Evolutionary conservation across 2,888 invertebrate species (phyloP).

Genomic region (Amblyjoppa fuscipennis): DNA sequence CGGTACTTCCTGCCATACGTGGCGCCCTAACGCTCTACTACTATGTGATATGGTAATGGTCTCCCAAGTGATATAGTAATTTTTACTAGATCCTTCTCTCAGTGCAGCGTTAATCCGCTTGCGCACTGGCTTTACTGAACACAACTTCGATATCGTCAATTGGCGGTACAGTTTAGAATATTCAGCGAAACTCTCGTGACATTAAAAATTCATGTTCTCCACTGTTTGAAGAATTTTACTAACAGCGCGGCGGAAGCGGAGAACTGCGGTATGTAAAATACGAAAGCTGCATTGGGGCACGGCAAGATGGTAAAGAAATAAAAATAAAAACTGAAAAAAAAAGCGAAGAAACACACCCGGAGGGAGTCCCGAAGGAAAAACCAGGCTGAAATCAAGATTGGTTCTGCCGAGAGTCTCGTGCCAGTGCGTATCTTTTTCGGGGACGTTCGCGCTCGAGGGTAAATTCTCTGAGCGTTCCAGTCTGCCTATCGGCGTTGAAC

Average conservation of each 20-base stretch:
- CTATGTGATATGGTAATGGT: no score
- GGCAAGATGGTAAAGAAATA: no score
- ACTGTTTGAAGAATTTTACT: slow-evolving; percentile 6
- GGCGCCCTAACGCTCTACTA: no score
- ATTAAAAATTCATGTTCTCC: background rate
- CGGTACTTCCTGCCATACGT: no score
- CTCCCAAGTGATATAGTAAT: no score
- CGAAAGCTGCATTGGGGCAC: slow-evolving; percentile 16
- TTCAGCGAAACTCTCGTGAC: background rate
- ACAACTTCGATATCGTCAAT: background rate
- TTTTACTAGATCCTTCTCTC: no score
- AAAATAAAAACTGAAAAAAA: background rate
- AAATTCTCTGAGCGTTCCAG: slow-evolving; percentile 51
- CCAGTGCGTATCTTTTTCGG: slow-evolving; percentile 66
- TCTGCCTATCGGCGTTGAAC: slow-evolving; percentile 54
- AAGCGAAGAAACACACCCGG: slow-evolving; percentile 43
- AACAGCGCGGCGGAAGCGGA: background rate
- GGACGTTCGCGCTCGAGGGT: slow-evolving; percentile 58
- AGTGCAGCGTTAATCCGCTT: no score
- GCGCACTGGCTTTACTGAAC: no score
- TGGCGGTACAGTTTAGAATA: background rate
- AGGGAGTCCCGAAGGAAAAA: slow-evolving; percentile 53
- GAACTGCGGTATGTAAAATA: slow-evolving; percentile 16
- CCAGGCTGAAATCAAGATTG: slow-evolving; percentile 69
- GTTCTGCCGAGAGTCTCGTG: slow-evolving; percentile 61